Evolutionary conservation across 1,140 invertebrate genomes (phyloP).

Genomic region (Hylaeus anthracinus): DNA sequence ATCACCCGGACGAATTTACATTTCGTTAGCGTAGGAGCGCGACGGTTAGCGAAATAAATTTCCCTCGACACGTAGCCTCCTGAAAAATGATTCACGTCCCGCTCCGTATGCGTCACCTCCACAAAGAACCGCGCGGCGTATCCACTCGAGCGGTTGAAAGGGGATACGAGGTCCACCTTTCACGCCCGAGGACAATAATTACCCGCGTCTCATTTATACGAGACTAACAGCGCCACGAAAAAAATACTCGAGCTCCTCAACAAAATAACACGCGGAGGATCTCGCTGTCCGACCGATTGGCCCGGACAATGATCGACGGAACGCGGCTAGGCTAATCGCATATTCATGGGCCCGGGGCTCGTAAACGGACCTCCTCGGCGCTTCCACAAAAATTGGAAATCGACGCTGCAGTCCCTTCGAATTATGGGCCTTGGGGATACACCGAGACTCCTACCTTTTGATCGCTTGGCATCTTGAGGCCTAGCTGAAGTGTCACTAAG

Average conservation of each 20-base stretch:
- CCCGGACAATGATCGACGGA: slow-evolving; percentile 25
- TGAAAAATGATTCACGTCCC: slow-evolving; percentile 47
- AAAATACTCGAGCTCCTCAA: slow-evolving; percentile 22
- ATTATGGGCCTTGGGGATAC: no score
- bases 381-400: neutral
- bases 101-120: slow-evolving; percentile 26
- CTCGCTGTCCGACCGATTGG: slow-evolving; percentile 23
- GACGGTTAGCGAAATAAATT: slow-evolving; percentile 29
- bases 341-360: slow-evolving; percentile 18
- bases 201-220: slow-evolving; percentile 46
- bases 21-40: neutral
- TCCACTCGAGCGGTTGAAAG: slow-evolving; percentile 49
- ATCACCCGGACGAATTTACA: slow-evolving; percentile 1
- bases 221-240: slow-evolving; percentile 1
- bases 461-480: no score
- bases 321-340: slow-evolving; percentile 27
- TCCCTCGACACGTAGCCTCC: slow-evolving; percentile 14
- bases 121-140: slow-evolving; percentile 30
- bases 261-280: slow-evolving; percentile 28
- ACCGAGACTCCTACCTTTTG: no score
- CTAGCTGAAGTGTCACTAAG: no score
- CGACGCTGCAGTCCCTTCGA: no score
- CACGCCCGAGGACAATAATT: slow-evolving; percentile 52
- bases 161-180: slow-evolving; percentile 49
- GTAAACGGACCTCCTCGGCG: slow-evolving; percentile 7